Evolutionary conservation across 2,113 vertebrate species (phyloP).

Genomic region (Scortum barcoo): DNA sequence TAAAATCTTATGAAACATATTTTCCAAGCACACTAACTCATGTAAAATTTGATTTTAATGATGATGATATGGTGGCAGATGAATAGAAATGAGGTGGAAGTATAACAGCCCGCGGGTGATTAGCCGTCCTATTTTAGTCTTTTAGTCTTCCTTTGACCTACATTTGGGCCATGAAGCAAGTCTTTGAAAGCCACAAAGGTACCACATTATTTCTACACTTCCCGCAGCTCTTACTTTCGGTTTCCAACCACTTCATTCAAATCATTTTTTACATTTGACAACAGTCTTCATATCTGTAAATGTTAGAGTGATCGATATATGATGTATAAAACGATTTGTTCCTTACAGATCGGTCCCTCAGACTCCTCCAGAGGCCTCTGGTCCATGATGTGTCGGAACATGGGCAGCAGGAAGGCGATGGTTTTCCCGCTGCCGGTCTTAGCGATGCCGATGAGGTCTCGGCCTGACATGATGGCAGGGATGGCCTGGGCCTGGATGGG

Average conservation of each 20-base stretch:
- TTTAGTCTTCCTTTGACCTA: constrained; percentile 14
- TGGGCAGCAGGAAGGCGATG: constrained; percentile 97
- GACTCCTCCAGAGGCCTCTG: constrained; percentile 94
- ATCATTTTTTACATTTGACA: background rate
- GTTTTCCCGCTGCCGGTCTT: constrained; percentile 99
- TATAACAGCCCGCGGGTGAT: background rate
- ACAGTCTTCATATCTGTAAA: background rate
- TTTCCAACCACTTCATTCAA: background rate
- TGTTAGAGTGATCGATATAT: background rate
- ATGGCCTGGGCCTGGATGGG: constrained; percentile 98
- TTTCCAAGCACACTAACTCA: background rate
- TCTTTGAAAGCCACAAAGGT: background rate
- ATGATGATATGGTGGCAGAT: background rate
- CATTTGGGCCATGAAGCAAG: background rate
- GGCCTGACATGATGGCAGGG: constrained; percentile 95
- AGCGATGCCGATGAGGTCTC: constrained; percentile 97
- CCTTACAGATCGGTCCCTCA: constrained; percentile 94
- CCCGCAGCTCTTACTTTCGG: background rate
- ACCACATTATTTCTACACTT: background rate
- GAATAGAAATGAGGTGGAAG: background rate
- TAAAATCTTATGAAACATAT: background rate
- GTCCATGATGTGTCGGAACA: constrained; percentile 99
- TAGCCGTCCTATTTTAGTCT: background rate
- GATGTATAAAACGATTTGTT: background rate
- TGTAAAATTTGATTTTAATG: background rate